phyloP scores from a whole-genome alignment of 1,140 invertebrate species.

The Mya arenaria region DNA sequence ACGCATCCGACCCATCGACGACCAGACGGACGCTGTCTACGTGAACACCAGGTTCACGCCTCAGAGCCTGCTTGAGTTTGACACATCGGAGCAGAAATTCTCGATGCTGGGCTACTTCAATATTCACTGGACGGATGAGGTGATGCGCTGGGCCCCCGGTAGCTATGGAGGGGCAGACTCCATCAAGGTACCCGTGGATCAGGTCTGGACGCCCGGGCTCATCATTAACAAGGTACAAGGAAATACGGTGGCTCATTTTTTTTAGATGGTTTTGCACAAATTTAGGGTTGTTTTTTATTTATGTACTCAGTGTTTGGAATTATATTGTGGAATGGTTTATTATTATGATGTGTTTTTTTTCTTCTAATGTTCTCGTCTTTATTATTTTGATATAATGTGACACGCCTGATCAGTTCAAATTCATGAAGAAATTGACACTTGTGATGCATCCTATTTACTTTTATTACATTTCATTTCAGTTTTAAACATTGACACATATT shows the following conservation, averaged over 20 bases:
- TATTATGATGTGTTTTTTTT: background rate
- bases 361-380: background rate
- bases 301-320: background rate
- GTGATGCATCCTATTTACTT: no score
- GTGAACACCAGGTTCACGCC: constrained; percentile 19
- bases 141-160: constrained; percentile 4
- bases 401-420: background rate
- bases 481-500: no score
- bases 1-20: background rate
- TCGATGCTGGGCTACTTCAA: constrained; percentile 35
- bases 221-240: constrained; percentile 36
- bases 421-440: no score
- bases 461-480: no score
- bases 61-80: constrained; percentile 29
- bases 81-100: constrained; percentile 40
- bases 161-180: constrained; percentile 10
- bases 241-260: no score
- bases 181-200: constrained; percentile 1
- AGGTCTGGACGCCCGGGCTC: constrained; percentile 25
- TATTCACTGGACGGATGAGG: constrained; percentile 20
- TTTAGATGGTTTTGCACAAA: no score
- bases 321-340: background rate
- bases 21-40: constrained; percentile 1
- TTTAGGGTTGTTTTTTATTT: background rate
- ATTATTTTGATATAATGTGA: background rate